A percentile compares a stretch with the other conserved stretches of the same genome.
phyloP scores from a whole-genome alignment of 2,888 invertebrate species.

The Sarcophaga caerulescens region DNA sequence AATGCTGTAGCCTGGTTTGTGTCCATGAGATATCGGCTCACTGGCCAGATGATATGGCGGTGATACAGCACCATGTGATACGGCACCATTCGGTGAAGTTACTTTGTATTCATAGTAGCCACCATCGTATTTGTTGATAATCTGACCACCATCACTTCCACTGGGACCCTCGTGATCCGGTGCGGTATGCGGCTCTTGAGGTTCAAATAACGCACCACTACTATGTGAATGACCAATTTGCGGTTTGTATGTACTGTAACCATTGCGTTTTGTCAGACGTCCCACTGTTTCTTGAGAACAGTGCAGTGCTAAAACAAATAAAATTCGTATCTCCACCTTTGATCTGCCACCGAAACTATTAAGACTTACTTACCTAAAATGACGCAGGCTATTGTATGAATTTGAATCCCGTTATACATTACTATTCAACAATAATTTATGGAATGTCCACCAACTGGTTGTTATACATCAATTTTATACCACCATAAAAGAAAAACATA shows the following conservation, averaged over 20 bases:
- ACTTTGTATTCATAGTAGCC: constrained; percentile 68
- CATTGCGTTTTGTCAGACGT: constrained; percentile 76
- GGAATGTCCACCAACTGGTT: constrained; percentile 66
- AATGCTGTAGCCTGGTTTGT: constrained; percentile 76
- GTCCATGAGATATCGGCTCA: constrained; percentile 53
- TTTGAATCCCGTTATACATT: constrained; percentile 65
- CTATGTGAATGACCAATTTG: constrained; percentile 68
- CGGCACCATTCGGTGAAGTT: constrained; percentile 18
- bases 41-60: constrained; percentile 51
- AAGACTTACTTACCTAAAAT: constrained; percentile 67
- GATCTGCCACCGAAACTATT: not conserved
- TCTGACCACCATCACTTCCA: constrained; percentile 44
- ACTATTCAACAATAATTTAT: constrained; percentile 66
- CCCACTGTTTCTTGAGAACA: constrained; percentile 69
- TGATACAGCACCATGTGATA: constrained; percentile 11
- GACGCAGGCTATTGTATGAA: constrained; percentile 60
- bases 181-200: constrained; percentile 64
- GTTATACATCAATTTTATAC: constrained; percentile 68
- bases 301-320: constrained; percentile 62
- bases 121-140: constrained; percentile 59
- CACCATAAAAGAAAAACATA: constrained; percentile 45
- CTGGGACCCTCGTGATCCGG: constrained; percentile 67
- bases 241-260: constrained; percentile 73
- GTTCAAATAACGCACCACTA: constrained; percentile 55
- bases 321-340: not conserved